Conservation (phyloP, 2,113 vertebrate species). For the crab-eating macaque (Macaca fascicularis) region T2T-MFA8v1.1 NC_088390.1:17517001-17517500, state of each 20-base stretch:
- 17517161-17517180: neutral
- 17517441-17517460: neutral
- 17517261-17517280: neutral
- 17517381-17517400: neutral
- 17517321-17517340: neutral
- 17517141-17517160: neutral
- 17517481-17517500: neutral
- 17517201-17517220: neutral
- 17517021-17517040: neutral
- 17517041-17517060: neutral
- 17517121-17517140: neutral
- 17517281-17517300: neutral
- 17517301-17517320: neutral
- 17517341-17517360: neutral
- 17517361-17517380: neutral
- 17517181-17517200: neutral
- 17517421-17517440: neutral
- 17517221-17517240: neutral
- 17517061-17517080: neutral
- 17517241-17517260: neutral
- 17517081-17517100: neutral
- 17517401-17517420: neutral
- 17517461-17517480: neutral
- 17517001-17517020: neutral
- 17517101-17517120: neutral